phyloP scores from a whole-genome alignment of 2,113 vertebrate species.

The Planiliza haematocheilus region DNA sequence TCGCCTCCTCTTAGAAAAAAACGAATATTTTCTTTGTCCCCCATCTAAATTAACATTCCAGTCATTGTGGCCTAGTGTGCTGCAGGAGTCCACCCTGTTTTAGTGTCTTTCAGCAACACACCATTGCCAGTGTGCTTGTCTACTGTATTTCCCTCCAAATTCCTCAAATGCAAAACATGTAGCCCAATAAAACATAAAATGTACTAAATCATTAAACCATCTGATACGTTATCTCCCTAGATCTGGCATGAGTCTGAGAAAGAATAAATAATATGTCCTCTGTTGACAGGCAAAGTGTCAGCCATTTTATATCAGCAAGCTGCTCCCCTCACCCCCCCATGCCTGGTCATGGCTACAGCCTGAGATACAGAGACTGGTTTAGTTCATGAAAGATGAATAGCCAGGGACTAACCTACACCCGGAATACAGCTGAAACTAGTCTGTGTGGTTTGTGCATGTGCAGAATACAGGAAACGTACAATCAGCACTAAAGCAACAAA shows the following conservation, averaged over 20 bases:
- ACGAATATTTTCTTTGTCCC: not conserved
- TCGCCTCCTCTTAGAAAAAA: not conserved
- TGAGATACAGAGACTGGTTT: constrained; percentile 49
- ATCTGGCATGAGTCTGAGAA: not conserved
- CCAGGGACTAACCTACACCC: constrained; percentile 52
- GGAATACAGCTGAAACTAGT: constrained; percentile 31
- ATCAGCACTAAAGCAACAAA: constrained; percentile 60
- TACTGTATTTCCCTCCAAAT: not conserved
- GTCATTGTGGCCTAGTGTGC: not conserved
- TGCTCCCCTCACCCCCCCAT: constrained; percentile 64
- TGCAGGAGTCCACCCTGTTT: constrained; percentile 11
- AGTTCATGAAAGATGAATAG: constrained; percentile 63
- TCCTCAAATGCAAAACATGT: not conserved
- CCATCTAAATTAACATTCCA: not conserved
- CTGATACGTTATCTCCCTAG: not conserved
- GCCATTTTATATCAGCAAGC: constrained; percentile 80
- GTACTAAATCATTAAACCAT: not conserved
- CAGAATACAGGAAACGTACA: constrained; percentile 72
- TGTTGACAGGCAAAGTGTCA: constrained; percentile 80
- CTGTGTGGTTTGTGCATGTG: constrained; percentile 58
- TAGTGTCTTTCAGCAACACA: constrained; percentile 22
- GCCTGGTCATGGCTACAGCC: constrained; percentile 69
- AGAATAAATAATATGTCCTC: constrained; percentile 66
- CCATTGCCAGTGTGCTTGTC: not conserved
- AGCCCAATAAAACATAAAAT: not conserved